Percentiles rank a stretch among this genome's conserved stretches.
Conservation (phyloP, 1,140 invertebrate genomes). For the Ceratitis capitata region DNA sequence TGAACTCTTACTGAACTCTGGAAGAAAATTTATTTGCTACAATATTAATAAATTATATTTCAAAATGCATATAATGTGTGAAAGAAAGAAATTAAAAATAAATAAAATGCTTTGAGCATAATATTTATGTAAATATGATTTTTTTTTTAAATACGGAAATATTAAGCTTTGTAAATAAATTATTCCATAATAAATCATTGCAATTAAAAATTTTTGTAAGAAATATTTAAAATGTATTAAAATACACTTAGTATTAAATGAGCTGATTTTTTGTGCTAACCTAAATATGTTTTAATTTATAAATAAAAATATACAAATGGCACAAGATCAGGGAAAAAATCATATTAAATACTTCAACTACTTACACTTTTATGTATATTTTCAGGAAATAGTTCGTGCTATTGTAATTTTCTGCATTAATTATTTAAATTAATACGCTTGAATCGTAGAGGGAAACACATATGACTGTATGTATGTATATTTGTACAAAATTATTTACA, state of each 20-base stretch:
- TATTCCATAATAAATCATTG: not conserved
- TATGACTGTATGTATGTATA: too few species aligned
- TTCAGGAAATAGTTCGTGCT: not conserved
- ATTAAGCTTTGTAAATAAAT: not conserved
- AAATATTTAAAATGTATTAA: not conserved
- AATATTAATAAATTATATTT: not conserved
- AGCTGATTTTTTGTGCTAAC: not conserved
- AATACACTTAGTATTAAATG: not conserved
- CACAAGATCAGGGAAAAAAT: not conserved
- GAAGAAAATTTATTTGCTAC: not conserved
- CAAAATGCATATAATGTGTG: not conserved
- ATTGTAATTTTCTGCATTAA: not conserved
- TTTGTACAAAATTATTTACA: too few species aligned
- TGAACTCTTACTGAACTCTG: not conserved
- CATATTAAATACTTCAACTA: not conserved
- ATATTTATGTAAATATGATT: not conserved
- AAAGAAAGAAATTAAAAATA: not conserved
- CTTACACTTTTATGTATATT: not conserved
- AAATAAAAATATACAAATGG: not conserved
- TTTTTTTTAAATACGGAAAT: not conserved
- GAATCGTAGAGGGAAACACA: not conserved
- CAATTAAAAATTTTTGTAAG: not conserved
- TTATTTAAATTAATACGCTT: not conserved
- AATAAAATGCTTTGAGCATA: too few species aligned
- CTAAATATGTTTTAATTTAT: not conserved